phyloP scores from a whole-genome alignment of 2,888 invertebrate species.

The Cinara cedri region DNA sequence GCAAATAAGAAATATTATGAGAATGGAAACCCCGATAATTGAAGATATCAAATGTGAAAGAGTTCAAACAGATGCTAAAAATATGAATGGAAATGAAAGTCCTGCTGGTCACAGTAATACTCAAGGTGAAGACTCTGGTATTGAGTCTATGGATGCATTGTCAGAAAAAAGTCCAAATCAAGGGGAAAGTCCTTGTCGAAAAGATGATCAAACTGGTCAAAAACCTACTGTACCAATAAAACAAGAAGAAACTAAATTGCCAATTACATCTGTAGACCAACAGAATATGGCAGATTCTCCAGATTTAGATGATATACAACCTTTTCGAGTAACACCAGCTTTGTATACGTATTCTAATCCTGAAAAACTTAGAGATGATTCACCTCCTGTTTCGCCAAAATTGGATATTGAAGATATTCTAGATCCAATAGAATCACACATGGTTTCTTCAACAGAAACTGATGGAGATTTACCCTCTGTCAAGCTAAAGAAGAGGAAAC shows the following conservation, averaged over 20 bases:
- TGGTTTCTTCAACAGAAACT: conserved; percentile 49
- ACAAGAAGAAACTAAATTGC: conserved; percentile 47
- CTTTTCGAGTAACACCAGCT: conserved; percentile 75
- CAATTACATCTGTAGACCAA: conserved; percentile 37
- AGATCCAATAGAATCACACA: conserved; percentile 39
- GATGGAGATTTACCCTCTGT: conserved; percentile 51
- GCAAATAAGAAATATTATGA: conserved; percentile 46
- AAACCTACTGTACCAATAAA: conserved; percentile 33
- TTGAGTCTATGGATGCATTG: conserved; percentile 91
- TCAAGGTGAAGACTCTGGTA: conserved; percentile 87
- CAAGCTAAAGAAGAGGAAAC: conserved; percentile 63
- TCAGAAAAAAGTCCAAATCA: conserved; percentile 91
- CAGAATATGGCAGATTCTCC: conserved; percentile 58
- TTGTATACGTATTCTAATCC: conserved; percentile 80
- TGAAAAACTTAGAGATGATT: conserved; percentile 68
- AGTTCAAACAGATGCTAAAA: conserved; percentile 57
- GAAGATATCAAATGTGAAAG: conserved; percentile 58
- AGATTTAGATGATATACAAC: conserved; percentile 68
- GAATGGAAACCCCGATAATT: conserved; percentile 49
- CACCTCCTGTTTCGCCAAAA: conserved; percentile 61
- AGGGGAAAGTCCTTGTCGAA: conserved; percentile 65
- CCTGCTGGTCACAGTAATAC: conserved; percentile 61
- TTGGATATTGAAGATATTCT: conserved; percentile 53
- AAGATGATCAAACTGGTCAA: conserved; percentile 61
- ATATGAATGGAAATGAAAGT: conserved; percentile 58